These are phyloP conservation scores for Protobothrops flavoviridis DNA, from an alignment of 2,113 vertebrate genomes.

Conservation along the genomic window DNA sequence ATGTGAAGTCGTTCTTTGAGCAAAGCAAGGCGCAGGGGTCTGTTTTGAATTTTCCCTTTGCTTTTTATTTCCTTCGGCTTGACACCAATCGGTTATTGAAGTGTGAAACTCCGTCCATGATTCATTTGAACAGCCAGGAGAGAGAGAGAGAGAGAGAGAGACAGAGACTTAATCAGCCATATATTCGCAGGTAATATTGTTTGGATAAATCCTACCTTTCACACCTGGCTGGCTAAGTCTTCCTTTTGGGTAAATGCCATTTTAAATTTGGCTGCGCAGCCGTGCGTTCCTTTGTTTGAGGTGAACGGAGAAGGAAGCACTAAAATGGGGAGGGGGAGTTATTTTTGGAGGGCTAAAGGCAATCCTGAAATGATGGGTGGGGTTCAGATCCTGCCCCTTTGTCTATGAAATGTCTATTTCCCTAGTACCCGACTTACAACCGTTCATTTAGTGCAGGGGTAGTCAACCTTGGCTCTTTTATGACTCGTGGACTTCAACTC, in stretches of 20 bases:
- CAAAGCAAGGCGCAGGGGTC: background rate
- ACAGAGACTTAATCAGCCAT: background rate
- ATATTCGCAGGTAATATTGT: background rate
- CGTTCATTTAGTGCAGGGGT: background rate
- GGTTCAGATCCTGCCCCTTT: too few species aligned
- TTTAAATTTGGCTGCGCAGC: background rate
- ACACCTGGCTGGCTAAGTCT: background rate
- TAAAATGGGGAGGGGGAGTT: background rate
- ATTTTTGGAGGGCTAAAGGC: background rate
- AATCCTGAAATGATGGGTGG: background rate
- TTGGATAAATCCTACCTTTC: constrained; percentile 1
- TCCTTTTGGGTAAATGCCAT: constrained; percentile 1
- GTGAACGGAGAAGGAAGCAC: background rate
- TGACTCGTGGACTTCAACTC: too few species aligned
- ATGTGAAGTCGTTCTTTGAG: background rate
- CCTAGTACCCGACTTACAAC: background rate
- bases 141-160: background rate
- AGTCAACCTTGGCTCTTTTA: too few species aligned
- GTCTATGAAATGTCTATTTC: background rate
- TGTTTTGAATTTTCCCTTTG: background rate
- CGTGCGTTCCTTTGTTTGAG: background rate
- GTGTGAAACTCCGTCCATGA: background rate
- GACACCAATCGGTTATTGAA: background rate
- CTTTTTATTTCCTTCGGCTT: background rate
- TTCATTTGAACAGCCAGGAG: background rate